phyloP scores from a whole-genome alignment of 2,113 vertebrate species.

The Ceyx cyanopectus region DNA sequence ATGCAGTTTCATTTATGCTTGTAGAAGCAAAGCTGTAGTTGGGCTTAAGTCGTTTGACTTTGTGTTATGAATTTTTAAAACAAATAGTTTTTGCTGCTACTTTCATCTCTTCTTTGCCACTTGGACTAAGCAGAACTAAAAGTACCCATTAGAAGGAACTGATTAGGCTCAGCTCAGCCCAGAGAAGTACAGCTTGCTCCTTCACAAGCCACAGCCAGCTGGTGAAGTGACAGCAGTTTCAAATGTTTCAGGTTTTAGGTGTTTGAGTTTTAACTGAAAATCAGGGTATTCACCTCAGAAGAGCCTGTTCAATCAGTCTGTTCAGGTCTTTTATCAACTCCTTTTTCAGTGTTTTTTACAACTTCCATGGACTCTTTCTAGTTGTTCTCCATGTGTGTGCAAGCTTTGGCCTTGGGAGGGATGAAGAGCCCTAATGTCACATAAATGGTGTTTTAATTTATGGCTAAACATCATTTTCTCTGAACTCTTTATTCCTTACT shows the following conservation, averaged over 20 bases:
- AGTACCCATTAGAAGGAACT: not conserved
- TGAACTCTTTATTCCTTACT: not conserved
- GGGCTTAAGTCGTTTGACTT: not conserved
- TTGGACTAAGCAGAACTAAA: not conserved
- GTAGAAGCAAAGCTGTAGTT: not conserved
- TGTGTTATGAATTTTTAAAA: constrained; percentile 10
- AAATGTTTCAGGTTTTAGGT: not conserved
- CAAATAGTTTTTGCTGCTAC: not conserved
- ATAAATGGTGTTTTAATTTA: not conserved
- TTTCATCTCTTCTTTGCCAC: not conserved
- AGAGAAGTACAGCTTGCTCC: not conserved
- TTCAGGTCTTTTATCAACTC: not conserved
- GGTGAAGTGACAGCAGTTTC: not conserved
- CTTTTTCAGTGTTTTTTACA: not conserved
- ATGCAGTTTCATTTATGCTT: not conserved
- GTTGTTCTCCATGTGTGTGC: not conserved
- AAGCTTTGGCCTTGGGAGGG: not conserved
- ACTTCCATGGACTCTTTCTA: not conserved
- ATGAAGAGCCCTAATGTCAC: not conserved
- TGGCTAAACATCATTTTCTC: not conserved
- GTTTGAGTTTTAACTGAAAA: not conserved
- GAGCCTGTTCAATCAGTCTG: not conserved
- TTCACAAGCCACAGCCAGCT: not conserved
- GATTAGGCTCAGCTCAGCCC: not conserved
- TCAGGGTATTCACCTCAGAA: not conserved